Conservation (phyloP, 2,888 invertebrate species). For the Timema cristinae region DNA sequence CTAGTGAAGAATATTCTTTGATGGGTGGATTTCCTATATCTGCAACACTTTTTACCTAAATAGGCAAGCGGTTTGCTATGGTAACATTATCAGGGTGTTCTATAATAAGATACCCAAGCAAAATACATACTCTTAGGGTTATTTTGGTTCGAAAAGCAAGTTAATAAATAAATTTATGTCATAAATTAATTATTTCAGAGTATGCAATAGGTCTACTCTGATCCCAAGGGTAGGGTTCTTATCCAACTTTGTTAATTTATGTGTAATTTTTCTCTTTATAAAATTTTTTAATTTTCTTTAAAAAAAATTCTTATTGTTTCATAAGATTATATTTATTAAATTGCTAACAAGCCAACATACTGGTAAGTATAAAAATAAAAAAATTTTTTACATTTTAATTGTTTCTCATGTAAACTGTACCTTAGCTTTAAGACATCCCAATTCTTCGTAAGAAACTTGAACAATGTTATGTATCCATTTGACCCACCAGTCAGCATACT, state of each 20-base stretch:
- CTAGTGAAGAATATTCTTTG: no score
- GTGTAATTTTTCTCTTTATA: background rate
- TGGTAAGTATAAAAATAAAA: background rate
- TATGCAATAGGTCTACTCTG: no score
- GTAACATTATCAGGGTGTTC: no score
- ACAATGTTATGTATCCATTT: conserved; percentile 66
- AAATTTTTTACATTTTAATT: background rate
- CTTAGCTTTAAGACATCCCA: conserved; percentile 64
- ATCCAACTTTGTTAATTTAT: background rate
- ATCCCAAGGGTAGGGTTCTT: background rate
- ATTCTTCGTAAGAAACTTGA: conserved; percentile 65
- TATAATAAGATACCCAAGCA: no score
- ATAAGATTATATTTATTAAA: background rate
- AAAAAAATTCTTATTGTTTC: background rate
- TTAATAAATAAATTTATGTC: no score
- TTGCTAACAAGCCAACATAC: background rate
- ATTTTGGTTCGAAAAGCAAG: no score
- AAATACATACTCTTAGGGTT: no score
- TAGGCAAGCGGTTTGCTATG: no score
- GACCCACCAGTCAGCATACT: conserved; percentile 69
- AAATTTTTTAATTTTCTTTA: background rate
- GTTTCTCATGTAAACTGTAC: conserved; percentile 42
- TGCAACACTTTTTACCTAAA: no score
- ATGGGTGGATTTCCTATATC: no score
- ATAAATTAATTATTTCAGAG: no score